These are phyloP conservation scores for Ornithoptera priamus DNA, from an alignment of 2,888 invertebrate genomes.

Conservation along the genomic window DNA sequence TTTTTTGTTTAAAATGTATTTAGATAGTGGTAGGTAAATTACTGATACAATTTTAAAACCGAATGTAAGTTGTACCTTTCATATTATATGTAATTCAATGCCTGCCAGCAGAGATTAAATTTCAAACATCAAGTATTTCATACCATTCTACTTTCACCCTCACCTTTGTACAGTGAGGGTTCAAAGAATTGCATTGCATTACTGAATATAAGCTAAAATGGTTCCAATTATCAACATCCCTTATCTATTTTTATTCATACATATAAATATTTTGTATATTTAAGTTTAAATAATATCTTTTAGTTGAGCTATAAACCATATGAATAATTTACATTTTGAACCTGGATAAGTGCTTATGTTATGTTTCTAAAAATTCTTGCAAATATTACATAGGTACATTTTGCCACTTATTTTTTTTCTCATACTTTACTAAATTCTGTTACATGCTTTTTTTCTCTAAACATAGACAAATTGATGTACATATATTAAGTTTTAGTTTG, in stretches of 20 bases:
- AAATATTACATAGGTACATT: too few species aligned
- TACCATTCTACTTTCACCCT: constrained; percentile 51
- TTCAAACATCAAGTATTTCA: constrained; percentile 28
- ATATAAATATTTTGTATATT: too few species aligned
- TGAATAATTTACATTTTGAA: too few species aligned
- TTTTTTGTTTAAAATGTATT: too few species aligned
- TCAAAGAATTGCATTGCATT: constrained; percentile 40
- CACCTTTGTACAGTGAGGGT: constrained; percentile 42
- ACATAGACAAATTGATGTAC: not conserved
- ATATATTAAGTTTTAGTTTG: not conserved
- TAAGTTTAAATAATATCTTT: too few species aligned
- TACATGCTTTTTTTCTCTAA: not conserved
- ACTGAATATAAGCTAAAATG: constrained; percentile 51
- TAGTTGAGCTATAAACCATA: too few species aligned
- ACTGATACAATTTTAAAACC: too few species aligned
- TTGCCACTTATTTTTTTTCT: too few species aligned
- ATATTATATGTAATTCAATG: constrained; percentile 2
- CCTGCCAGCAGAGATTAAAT: not conserved
- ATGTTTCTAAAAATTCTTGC: too few species aligned
- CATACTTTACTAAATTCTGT: not conserved
- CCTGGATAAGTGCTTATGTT: too few species aligned
- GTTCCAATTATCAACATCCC: constrained; percentile 61
- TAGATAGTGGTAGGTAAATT: too few species aligned
- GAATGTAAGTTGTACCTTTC: not conserved
- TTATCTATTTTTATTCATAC: too few species aligned